A percentile compares a stretch with the other conserved stretches of the same genome.
phyloP scores from a whole-genome alignment of 2,888 invertebrate genomes.

The Blastobasis lacticolella region DNA sequence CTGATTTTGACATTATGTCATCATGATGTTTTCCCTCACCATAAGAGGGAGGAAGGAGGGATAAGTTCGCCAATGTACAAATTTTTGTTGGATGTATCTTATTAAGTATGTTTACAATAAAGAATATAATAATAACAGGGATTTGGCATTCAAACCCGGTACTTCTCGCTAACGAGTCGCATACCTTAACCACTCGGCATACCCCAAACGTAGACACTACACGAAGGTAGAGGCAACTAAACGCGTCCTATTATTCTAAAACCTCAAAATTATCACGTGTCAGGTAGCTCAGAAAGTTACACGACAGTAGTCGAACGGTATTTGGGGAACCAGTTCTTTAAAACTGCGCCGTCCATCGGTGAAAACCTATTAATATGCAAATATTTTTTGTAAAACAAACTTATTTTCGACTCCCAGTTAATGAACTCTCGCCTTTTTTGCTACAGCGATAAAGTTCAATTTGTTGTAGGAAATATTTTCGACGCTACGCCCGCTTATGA shows the following conservation, averaged over 20 bases:
- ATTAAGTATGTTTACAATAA: too few relatives aligned
- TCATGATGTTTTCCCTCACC: too few relatives aligned
- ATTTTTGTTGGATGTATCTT: too few relatives aligned
- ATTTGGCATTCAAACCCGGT: too few relatives aligned
- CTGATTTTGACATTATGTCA: too few relatives aligned
- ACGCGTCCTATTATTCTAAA: conserved; percentile 25
- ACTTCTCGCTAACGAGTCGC: too few relatives aligned
- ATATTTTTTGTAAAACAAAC: conserved; percentile 8
- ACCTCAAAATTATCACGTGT: conserved; percentile 24
- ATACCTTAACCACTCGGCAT: too few relatives aligned
- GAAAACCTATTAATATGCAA: conserved; percentile 32
- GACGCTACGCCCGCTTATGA: too few relatives aligned
- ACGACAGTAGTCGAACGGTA: conserved; percentile 17
- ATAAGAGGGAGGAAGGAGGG: too few relatives aligned
- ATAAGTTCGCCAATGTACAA: too few relatives aligned
- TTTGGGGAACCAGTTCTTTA: conserved; percentile 20
- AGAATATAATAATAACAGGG: too few relatives aligned
- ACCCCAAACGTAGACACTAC: too few relatives aligned
- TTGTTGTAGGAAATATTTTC: neutral
- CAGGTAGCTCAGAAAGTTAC: conserved; percentile 29
- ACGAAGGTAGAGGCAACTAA: conserved; percentile 6
- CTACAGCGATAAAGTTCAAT: neutral
- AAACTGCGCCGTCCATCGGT: conserved; percentile 10
- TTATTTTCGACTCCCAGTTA: neutral
- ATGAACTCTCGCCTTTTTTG: conserved; percentile 1